phyloP scores from a whole-genome alignment of 2,888 invertebrate genomes.

The Aleiodes alternator region DNA sequence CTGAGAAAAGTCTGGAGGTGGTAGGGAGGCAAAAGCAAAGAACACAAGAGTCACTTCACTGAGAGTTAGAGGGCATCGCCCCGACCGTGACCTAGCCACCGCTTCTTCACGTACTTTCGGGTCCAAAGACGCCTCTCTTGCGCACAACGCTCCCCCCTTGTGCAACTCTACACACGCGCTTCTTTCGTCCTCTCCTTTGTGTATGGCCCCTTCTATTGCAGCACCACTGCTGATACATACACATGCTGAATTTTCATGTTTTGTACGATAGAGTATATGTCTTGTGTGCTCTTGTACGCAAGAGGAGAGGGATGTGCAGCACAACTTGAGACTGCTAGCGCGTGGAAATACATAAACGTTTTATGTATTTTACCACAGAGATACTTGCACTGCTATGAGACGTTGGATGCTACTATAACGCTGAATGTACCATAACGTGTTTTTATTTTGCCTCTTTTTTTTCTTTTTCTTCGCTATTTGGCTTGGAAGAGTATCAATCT shows the following conservation, averaged over 20 bases:
- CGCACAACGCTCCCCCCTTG: constrained; percentile 47
- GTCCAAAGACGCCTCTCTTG: constrained; percentile 57
- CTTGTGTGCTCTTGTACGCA: not conserved
- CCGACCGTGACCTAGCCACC: constrained; percentile 75
- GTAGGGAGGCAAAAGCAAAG: constrained; percentile 50
- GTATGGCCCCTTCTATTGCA: not conserved
- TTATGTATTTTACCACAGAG: constrained; percentile 43
- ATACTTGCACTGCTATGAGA: constrained; percentile 37
- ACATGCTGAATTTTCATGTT: not conserved
- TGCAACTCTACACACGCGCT: constrained; percentile 41
- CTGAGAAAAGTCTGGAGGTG: constrained; percentile 45
- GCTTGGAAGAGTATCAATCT: too few relatives aligned
- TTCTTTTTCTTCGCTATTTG: not conserved
- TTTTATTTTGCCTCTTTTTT: not conserved
- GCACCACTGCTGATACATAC: constrained; percentile 4
- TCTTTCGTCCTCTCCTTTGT: constrained; percentile 40
- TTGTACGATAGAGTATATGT: not conserved
- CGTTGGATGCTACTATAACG: constrained; percentile 38
- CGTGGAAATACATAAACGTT: constrained; percentile 48
- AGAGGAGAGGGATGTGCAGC: not conserved
- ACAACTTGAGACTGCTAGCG: constrained; percentile 27
- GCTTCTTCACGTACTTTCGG: constrained; percentile 62
- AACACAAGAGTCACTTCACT: constrained; percentile 57
- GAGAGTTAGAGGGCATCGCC: constrained; percentile 72
- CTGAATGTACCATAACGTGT: not conserved